These are phyloP conservation scores for Epinotia bilunana DNA, from an alignment of 2,888 invertebrate genomes.

Conservation along the genomic window DNA sequence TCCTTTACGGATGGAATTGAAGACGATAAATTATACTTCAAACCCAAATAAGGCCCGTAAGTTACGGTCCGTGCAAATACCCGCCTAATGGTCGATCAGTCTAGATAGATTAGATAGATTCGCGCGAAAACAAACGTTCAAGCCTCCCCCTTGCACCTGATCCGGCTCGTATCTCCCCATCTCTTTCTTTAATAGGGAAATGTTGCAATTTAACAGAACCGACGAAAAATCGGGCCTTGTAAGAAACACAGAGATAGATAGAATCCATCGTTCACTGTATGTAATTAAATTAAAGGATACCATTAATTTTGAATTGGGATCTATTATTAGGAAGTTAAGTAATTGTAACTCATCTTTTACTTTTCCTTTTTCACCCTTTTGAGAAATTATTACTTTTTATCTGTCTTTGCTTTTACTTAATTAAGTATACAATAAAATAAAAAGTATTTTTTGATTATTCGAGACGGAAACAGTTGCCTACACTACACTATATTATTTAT, in stretches of 20 bases:
- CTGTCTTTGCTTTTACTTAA: neutral
- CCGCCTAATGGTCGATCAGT: conserved; percentile 74
- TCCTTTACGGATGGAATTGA: conserved; percentile 78
- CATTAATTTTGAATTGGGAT: conserved; percentile 18
- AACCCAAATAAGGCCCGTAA: conserved; percentile 80
- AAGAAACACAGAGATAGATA: conserved; percentile 23
- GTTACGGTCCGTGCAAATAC: conserved; percentile 74
- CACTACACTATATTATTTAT: too few relatives aligned
- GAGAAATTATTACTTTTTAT: neutral
- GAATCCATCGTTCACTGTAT: conserved; percentile 28
- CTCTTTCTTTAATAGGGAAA: conserved; percentile 21
- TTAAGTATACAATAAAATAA: neutral
- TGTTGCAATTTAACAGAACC: conserved; percentile 12
- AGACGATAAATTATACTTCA: conserved; percentile 84
- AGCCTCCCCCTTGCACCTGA: conserved; percentile 30
- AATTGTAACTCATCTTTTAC: neutral
- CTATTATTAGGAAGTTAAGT: neutral
- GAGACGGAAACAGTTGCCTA: too few relatives aligned
- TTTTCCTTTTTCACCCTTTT: conserved; percentile 6
- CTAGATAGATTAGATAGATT: conserved; percentile 72
- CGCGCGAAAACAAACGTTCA: conserved; percentile 53
- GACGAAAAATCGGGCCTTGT: conserved; percentile 23
- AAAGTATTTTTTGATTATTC: too few relatives aligned
- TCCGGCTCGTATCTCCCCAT: neutral
- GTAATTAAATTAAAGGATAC: conserved; percentile 31